Percentiles rank a stretch among this genome's conserved stretches.
phyloP scores from a whole-genome alignment of 2,888 invertebrate species.

The Osmoderma eremita region DNA sequence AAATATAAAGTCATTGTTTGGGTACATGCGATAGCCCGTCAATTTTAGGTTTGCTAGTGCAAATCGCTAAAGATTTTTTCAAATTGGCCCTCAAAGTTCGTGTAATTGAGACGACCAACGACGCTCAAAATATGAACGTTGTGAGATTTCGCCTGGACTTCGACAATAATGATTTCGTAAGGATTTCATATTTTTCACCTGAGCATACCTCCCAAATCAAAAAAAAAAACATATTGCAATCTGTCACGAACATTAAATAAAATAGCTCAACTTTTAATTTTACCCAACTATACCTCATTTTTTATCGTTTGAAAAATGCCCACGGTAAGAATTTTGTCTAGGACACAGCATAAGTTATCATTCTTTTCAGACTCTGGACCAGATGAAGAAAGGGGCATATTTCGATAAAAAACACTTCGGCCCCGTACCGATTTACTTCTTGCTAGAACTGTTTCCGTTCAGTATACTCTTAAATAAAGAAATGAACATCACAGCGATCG shows the following conservation, averaged over 20 bases:
- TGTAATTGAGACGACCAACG: constrained; percentile 72
- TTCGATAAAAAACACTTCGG: constrained; percentile 63
- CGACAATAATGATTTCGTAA: constrained; percentile 84
- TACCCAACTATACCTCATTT: too few relatives aligned
- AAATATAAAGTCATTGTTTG: constrained; percentile 47
- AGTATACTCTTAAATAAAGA: constrained; percentile 81
- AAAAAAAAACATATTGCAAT: too few relatives aligned
- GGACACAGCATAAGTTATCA: too few relatives aligned
- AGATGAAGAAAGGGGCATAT: constrained; percentile 56
- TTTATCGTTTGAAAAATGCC: too few relatives aligned
- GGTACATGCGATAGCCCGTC: not conserved
- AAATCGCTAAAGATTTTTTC: constrained; percentile 87
- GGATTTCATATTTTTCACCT: not conserved
- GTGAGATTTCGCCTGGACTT: constrained; percentile 83
- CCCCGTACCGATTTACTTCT: constrained; percentile 74
- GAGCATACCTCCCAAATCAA: not conserved
- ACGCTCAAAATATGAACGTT: constrained; percentile 64
- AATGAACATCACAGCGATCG: constrained; percentile 81
- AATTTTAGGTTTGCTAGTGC: constrained; percentile 79
- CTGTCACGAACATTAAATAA: too few relatives aligned
- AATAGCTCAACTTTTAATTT: too few relatives aligned
- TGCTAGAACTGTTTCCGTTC: constrained; percentile 88
- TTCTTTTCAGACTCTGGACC: constrained; percentile 54
- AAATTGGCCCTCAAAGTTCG: constrained; percentile 77
- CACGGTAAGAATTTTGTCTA: too few relatives aligned